Evolutionary conservation across 2,113 vertebrate genomes (phyloP), one percentile per base, ranked within the genome.

Genomic region (Edolisoma coerulescens): DNA sequence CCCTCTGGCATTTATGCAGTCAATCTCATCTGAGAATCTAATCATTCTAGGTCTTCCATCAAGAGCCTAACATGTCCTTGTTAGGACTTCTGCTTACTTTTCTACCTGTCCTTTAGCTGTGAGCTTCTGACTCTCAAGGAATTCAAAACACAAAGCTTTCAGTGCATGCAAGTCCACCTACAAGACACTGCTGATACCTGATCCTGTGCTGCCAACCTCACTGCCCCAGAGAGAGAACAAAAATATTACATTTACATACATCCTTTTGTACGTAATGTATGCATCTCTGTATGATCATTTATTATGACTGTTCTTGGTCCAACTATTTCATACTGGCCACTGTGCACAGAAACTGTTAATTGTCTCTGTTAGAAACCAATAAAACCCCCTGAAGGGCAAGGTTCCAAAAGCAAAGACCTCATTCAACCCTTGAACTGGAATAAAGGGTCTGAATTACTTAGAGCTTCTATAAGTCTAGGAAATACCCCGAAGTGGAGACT

Each of bases 1-100:
- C 23, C 21, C 11, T 61, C 24, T n/a, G 16, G 11, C 0, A 1
- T 44, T 67, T 65, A 56, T 0, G 6, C 13, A 67, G 16, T n/a
- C 56, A 35, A 67, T n/a, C 17, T 47, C 5, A 2, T 37, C 35
- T 23, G 41, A 68, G 24, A 47, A 77, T 20, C 50, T 49, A 39
- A 53, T 27, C 5, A 33, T 74, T 70, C 44, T 9, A 70, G 24
- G 22, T 53, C 26, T 61, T 79, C 22, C 42, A 75, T 6, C 28
- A 89, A 68, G 26, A 64, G 9, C 14, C 49, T 17, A 71, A 35
- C 32, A 26, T 0, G 7, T 22, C 30, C 33, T 69, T 27, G 7
- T 16, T 73, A 44, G 35, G 78, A 42, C 6, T 84, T 80, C 13
- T 84, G 16, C 54, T 44, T 64, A 22, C 18, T 60, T 45, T 84